Evolutionary conservation across 2,888 invertebrate species (phyloP).

Genomic region (Aquatica leii): DNA sequence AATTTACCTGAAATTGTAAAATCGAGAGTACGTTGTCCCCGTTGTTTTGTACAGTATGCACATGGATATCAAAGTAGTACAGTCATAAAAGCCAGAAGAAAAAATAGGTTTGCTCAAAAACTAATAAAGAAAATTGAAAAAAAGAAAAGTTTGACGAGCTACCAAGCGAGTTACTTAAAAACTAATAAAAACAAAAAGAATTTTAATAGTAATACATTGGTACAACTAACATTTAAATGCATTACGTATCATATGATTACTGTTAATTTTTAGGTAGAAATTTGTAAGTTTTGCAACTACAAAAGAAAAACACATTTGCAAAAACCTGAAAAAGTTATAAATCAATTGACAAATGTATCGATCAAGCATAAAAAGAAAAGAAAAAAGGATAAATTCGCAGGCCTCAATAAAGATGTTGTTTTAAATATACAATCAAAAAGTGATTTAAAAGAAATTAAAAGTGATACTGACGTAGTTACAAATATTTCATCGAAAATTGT

Average conservation of each 20-base stretch:
- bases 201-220: constrained; percentile 20
- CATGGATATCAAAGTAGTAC: neutral
- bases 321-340: constrained; percentile 15
- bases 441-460: constrained; percentile 15
- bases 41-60: constrained; percentile 19
- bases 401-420: constrained; percentile 53
- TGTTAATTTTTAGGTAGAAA: constrained; percentile 48
- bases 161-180: constrained; percentile 20
- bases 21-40: constrained; percentile 15
- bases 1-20: constrained; percentile 15
- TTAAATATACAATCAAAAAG: constrained; percentile 26
- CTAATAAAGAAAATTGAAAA: constrained; percentile 10
- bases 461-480: neutral
- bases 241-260: too few species aligned
- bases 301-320: constrained; percentile 29
- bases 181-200: constrained; percentile 10
- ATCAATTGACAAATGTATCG: neutral
- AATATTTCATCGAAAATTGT: neutral
- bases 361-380: constrained; percentile 50
- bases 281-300: constrained; percentile 49
- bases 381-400: constrained; percentile 59
- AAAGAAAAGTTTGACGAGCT: constrained; percentile 13
- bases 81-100: constrained; percentile 5
- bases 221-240: too few species aligned
- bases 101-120: constrained; percentile 19